These are phyloP conservation scores for Mellilla xanthometata DNA, from an alignment of 2,888 invertebrate species.

Conservation along the genomic window DNA sequence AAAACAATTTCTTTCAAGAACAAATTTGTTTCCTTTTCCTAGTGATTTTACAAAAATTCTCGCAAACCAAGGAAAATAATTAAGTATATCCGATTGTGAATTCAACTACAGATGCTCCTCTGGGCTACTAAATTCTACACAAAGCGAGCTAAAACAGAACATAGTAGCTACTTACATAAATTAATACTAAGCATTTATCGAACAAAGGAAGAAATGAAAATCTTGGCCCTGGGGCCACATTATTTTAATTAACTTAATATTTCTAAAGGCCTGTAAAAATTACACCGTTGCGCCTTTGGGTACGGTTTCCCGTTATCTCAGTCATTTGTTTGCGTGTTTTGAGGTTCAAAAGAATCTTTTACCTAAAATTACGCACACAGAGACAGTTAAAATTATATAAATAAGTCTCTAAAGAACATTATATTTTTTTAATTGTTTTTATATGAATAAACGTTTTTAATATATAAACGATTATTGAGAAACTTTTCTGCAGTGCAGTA, in stretches of 20 bases:
- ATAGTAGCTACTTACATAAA: conserved; percentile 17
- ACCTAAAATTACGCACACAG: conserved; percentile 4
- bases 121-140: conserved; percentile 21
- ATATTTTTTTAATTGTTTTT: too few relatives aligned
- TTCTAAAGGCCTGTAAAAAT: conserved; percentile 28
- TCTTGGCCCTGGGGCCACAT: conserved; percentile 25
- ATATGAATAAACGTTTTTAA: too few relatives aligned
- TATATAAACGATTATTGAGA: too few relatives aligned
- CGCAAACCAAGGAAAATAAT: too few relatives aligned
- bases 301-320: conserved; percentile 22
- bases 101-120: too few relatives aligned
- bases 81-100: too few relatives aligned
- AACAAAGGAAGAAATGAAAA: conserved; percentile 35
- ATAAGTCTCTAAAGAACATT: too few relatives aligned
- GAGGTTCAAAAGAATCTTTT: conserved; percentile 13
- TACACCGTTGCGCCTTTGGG: conserved; percentile 10
- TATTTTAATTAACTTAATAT: conserved; percentile 39
- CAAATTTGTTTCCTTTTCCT: too few relatives aligned
- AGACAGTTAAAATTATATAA: too few relatives aligned
- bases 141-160: conserved; percentile 27
- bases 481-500: too few relatives aligned
- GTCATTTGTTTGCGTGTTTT: conserved; percentile 15
- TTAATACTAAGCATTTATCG: conserved; percentile 18
- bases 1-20: too few relatives aligned
- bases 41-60: too few relatives aligned